These are phyloP conservation scores for Merodon equestris DNA, from an alignment of 2,888 invertebrate species.

Conservation along the genomic window DNA sequence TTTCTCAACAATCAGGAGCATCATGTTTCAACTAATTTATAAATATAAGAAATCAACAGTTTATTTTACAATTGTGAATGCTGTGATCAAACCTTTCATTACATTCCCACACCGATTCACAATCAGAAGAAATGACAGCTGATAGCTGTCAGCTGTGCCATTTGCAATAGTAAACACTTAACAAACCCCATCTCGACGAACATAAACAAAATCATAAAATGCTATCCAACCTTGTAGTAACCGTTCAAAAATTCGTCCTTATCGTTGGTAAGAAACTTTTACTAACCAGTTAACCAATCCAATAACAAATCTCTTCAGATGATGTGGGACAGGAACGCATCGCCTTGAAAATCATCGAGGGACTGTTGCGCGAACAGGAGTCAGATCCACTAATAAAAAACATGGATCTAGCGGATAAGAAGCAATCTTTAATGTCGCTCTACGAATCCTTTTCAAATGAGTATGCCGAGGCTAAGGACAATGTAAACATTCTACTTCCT, in stretches of 20 bases:
- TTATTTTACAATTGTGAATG: too few relatives aligned
- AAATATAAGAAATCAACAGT: too few relatives aligned
- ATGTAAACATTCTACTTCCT: constrained; percentile 73
- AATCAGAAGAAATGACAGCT: not conserved
- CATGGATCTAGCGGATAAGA: constrained; percentile 67
- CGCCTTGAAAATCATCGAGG: constrained; percentile 73
- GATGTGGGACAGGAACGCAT: constrained; percentile 75
- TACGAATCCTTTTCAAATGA: constrained; percentile 71
- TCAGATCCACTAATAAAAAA: constrained; percentile 72
- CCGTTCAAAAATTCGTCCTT: constrained; percentile 75
- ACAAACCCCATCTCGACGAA: not conserved
- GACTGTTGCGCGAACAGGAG: constrained; percentile 75
- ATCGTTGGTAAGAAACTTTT: constrained; percentile 74
- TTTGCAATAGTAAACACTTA: constrained; percentile 3
- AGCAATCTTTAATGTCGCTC: constrained; percentile 69
- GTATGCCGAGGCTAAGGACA: constrained; percentile 51
- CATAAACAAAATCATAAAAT: constrained; percentile 53
- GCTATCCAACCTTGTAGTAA: constrained; percentile 70
- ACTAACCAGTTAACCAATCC: too few relatives aligned
- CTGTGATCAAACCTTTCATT: too few relatives aligned
- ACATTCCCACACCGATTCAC: not conserved
- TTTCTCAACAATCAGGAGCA: too few relatives aligned
- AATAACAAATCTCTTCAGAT: constrained; percentile 70
- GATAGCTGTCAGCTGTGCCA: constrained; percentile 30
- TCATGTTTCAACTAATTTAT: too few relatives aligned